These are phyloP conservation scores for Tragelaphus oryx DNA, from an alignment of 2,797 vertebrate species.

Conservation along the genomic window DNA sequence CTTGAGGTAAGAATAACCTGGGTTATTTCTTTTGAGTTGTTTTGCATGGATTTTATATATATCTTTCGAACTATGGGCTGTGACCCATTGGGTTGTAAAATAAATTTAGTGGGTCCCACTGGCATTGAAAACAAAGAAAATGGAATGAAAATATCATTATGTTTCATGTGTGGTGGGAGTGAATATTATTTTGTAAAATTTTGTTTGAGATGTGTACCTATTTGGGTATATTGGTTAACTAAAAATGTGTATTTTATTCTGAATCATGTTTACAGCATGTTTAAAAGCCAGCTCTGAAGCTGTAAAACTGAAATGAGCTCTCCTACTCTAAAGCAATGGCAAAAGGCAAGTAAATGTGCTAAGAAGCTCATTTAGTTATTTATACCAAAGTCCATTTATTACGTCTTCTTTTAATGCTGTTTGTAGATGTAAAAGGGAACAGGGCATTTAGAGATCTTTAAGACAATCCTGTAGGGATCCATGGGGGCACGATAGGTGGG, in stretches of 20 bases:
- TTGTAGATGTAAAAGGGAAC: neutral
- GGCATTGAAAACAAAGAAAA: neutral
- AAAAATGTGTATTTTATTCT: conserved; percentile 5
- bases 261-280: neutral
- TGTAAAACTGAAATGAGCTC: neutral
- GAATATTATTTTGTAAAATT: neutral
- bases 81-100: neutral
- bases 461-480: neutral
- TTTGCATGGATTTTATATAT: neutral
- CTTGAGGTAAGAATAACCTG: neutral
- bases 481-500: neutral
- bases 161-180: neutral
- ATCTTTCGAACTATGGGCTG: neutral
- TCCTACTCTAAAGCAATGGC: neutral
- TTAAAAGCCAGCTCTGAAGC: neutral
- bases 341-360: neutral
- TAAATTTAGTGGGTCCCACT: neutral
- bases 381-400: neutral
- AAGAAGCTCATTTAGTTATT: neutral
- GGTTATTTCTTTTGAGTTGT: neutral
- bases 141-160: neutral
- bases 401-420: neutral
- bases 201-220: neutral
- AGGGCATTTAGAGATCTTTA: neutral
- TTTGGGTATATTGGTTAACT: neutral